These are phyloP conservation scores for Python bivittatus DNA, from an alignment of 2,113 vertebrate species.

Conservation along the genomic window DNA sequence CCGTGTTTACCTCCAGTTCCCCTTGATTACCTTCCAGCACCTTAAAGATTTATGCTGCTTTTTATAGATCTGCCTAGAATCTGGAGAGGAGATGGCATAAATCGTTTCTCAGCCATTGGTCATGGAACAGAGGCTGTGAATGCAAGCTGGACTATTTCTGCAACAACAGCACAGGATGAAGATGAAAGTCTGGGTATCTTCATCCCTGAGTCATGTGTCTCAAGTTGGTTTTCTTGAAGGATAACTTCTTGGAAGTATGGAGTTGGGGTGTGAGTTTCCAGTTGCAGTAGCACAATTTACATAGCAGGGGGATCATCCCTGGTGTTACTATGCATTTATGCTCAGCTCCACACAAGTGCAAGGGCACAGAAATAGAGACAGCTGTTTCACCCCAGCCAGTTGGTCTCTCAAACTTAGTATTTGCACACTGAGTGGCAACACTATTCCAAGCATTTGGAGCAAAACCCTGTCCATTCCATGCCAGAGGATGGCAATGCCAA, in stretches of 20 bases:
- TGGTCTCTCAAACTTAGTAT: not conserved
- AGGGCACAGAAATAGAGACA: not conserved
- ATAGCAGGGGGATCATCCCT: not conserved
- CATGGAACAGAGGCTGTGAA: not conserved
- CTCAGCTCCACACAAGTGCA: not conserved
- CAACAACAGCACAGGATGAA: not conserved
- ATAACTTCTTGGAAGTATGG: not conserved
- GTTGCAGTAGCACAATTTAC: not conserved
- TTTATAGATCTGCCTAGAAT: conserved; percentile 35
- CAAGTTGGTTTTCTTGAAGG: not conserved
- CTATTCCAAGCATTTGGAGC: not conserved
- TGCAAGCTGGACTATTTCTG: not conserved
- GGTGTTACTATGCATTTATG: not conserved
- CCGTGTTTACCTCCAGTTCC: not conserved
- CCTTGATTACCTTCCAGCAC: conserved; percentile 9
- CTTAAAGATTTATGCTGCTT: not conserved
- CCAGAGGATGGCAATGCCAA: not conserved
- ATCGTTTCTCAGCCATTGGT: conserved; percentile 39
- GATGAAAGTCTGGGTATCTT: conserved; percentile 3
- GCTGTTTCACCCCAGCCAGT: not conserved
- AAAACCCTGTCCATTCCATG: not conserved
- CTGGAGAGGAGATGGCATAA: not conserved
- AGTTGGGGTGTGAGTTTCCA: not conserved
- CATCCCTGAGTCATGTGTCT: not conserved
- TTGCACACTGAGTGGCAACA: not conserved